Evolutionary conservation across 2,797 vertebrate genomes (phyloP).

Genomic region (Acanthurus leucopareius): DNA sequence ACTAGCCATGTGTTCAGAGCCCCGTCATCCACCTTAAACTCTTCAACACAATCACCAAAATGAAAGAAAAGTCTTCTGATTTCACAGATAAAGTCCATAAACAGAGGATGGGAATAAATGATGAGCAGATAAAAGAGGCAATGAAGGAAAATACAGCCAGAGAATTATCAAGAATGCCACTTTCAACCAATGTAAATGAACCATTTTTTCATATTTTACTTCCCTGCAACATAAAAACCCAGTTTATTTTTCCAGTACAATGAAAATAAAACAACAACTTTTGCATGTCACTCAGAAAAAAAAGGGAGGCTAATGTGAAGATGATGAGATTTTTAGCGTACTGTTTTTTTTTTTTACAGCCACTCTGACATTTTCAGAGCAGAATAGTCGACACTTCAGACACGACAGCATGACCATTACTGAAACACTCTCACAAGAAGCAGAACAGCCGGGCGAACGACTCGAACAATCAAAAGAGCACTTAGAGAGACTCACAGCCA

Average conservation of each 20-base stretch:
- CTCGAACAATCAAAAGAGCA: slow-evolving; percentile 56
- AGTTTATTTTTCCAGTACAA: slow-evolving; percentile 11
- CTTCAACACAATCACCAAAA: slow-evolving; percentile 28
- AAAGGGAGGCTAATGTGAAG: slow-evolving; percentile 34
- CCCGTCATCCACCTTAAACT: slow-evolving; percentile 23
- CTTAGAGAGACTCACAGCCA: slow-evolving; percentile 50
- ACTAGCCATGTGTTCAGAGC: slow-evolving; percentile 56
- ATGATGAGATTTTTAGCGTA: slow-evolving; percentile 25
- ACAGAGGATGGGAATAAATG: slow-evolving; percentile 29
- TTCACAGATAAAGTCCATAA: slow-evolving; percentile 49
- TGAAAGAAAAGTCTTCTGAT: slow-evolving; percentile 7
- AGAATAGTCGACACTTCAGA: slow-evolving; percentile 37
- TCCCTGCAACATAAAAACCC: slow-evolving; percentile 20
- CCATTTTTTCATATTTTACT: slow-evolving; percentile 5
- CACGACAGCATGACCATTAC: slow-evolving; percentile 41
- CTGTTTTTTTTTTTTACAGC: slow-evolving; percentile 33
- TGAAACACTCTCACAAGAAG: slow-evolving; percentile 37
- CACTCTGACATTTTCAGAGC: slow-evolving; percentile 38
- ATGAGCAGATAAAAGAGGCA: slow-evolving; percentile 32
- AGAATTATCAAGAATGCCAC: not conserved
- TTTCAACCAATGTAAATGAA: slow-evolving; percentile 8
- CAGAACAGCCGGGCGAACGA: slow-evolving; percentile 21
- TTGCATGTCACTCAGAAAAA: slow-evolving; percentile 8
- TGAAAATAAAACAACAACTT: not conserved
- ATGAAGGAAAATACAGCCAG: slow-evolving; percentile 7